These are phyloP conservation scores for Caranx ignobilis DNA, from an alignment of 2,113 vertebrate genomes.

Conservation along the genomic window DNA sequence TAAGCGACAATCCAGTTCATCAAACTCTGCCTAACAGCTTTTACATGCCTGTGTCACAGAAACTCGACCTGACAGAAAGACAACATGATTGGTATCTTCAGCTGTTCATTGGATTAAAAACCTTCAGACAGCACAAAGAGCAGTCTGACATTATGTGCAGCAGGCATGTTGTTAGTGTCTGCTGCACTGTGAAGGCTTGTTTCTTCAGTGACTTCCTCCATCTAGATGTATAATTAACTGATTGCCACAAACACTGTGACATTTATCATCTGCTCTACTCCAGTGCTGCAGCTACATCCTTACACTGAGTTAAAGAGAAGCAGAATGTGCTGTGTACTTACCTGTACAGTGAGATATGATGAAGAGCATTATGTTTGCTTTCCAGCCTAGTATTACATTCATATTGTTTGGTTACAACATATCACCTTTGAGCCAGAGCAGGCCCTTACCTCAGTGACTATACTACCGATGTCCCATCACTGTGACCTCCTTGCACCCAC, in stretches of 20 bases:
- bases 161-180: no score
- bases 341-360: not conserved
- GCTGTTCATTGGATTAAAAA: constrained; percentile 14
- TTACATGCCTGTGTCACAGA: constrained; percentile 5
- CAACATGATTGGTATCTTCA: constrained; percentile 11
- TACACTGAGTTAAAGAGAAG: not conserved
- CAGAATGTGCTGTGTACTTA: not conserved
- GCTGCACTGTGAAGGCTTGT: not conserved
- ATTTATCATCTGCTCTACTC: constrained; percentile 4
- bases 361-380: not conserved
- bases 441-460: not conserved
- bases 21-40: constrained; percentile 21
- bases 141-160: not conserved
- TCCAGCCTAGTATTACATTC: not conserved
- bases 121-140: constrained; percentile 1
- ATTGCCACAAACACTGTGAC: constrained; percentile 7
- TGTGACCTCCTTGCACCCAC: not conserved
- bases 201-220: not conserved
- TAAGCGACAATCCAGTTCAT: constrained; percentile 18
- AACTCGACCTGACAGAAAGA: not conserved
- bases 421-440: no score
- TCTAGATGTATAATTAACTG: not conserved
- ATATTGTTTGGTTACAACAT: no score
- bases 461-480: not conserved
- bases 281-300: not conserved